A percentile compares a stretch with the other conserved stretches of the same genome.
These are phyloP conservation scores for Heliconius cydno DNA, from an alignment of 2,888 invertebrate genomes.

Conservation along the genomic window DNA sequence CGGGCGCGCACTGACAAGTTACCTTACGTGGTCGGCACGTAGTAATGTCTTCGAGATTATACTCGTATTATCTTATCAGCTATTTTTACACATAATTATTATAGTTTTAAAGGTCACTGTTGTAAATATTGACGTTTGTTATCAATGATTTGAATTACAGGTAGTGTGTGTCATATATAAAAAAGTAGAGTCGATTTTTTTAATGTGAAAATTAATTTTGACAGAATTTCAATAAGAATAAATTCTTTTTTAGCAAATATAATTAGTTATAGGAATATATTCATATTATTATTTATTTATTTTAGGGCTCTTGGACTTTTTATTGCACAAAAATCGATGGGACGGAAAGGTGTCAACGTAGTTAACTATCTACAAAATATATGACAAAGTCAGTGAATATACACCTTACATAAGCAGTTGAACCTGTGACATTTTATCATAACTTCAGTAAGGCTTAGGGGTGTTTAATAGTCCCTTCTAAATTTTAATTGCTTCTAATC, in stretches of 20 bases:
- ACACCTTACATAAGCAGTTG: no score
- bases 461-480: background rate
- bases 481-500: background rate
- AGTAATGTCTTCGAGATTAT: slow-evolving; percentile 36
- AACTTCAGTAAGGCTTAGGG: background rate
- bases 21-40: slow-evolving; percentile 26
- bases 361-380: background rate
- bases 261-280: no score
- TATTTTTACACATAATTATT: slow-evolving; percentile 40
- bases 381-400: no score
- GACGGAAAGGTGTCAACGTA: no score
- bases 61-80: slow-evolving; percentile 50
- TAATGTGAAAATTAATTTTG: background rate
- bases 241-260: no score
- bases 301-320: background rate
- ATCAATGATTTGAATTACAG: slow-evolving; percentile 23
- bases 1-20: slow-evolving; percentile 47
- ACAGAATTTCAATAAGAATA: no score
- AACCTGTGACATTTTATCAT: no score
- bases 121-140: slow-evolving; percentile 30
- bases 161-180: background rate
- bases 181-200: background rate
- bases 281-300: no score
- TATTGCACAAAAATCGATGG: no score
- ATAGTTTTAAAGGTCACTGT: slow-evolving; percentile 37